A percentile compares a stretch with the other conserved stretches of the same genome.
Conservation (phyloP, 1,140 invertebrate genomes). For the Bombus affinis region DNA sequence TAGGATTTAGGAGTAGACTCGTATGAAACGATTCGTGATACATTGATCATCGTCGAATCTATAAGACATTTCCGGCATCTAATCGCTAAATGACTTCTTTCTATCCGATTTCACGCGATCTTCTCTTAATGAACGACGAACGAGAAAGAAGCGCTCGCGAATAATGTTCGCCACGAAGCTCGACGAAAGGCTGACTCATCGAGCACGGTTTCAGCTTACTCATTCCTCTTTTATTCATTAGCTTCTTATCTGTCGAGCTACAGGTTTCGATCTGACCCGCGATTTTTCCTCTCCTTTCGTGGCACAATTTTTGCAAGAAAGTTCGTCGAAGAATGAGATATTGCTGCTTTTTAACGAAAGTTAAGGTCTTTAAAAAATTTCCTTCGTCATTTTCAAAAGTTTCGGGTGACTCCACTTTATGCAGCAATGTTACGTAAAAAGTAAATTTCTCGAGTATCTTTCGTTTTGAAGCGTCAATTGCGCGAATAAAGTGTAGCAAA, state of each 20-base stretch:
- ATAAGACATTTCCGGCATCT: background rate
- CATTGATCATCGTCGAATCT: no score
- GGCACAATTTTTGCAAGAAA: background rate
- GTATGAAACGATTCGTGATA: no score
- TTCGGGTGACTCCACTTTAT: background rate
- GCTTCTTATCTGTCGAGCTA: conserved; percentile 69
- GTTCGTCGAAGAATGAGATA: background rate
- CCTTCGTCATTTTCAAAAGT: background rate
- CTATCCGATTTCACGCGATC: conserved; percentile 13
- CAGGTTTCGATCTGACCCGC: conserved; percentile 57
- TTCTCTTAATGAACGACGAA: background rate
- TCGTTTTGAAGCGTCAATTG: background rate
- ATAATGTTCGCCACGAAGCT: conserved; percentile 64
- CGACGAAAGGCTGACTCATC: conserved; percentile 62
- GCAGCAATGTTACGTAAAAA: background rate
- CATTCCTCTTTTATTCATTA: conserved; percentile 77
- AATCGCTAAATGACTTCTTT: conserved; percentile 6
- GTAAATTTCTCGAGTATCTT: background rate
- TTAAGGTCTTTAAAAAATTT: background rate
- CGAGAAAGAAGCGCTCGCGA: conserved; percentile 39
- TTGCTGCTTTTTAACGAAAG: background rate
- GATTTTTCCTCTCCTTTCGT: conserved; percentile 21
- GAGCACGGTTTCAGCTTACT: conserved; percentile 72
- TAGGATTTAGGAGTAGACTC: no score
- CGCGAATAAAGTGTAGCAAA: background rate